phyloP scores from a whole-genome alignment of 2,113 vertebrate species.

The Macrotus californicus region DNA sequence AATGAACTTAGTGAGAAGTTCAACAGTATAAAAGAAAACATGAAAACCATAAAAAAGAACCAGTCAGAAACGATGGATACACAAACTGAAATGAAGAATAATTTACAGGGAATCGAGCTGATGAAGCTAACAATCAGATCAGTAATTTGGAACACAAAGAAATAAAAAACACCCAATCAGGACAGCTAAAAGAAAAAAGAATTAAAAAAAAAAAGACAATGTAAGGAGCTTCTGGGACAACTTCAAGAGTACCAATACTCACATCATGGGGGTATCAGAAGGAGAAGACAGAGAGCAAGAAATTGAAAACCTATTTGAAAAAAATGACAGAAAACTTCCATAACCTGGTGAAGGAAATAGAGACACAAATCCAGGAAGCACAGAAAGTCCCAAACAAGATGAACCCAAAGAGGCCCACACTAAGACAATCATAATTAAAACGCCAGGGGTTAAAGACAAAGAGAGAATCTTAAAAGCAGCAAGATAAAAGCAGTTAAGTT shows the following conservation, averaged over 20 bases:
- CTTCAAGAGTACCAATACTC: not conserved
- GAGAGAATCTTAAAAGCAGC: not conserved
- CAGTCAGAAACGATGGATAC: not conserved
- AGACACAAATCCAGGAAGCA: not conserved
- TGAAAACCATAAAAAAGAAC: not conserved
- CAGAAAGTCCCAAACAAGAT: not conserved
- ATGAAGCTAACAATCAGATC: not conserved
- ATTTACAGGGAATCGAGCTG: not conserved
- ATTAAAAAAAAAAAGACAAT: not conserved
- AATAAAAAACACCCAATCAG: not conserved
- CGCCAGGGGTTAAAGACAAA: not conserved
- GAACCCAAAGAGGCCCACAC: not conserved
- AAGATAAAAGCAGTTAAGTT: not conserved
- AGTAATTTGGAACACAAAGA: not conserved
- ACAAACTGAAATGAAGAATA: not conserved
- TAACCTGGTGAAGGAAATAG: not conserved
- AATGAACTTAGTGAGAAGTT: not conserved
- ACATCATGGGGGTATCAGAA: not conserved
- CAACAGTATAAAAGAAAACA: not conserved
- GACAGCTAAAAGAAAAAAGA: not conserved
- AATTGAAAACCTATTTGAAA: not conserved
- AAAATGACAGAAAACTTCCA: not conserved
- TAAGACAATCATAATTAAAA: not conserved
- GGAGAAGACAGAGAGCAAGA: not conserved
- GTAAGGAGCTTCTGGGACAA: not conserved